Percentiles rank a stretch among this genome's conserved stretches.
These are phyloP conservation scores for Spodoptera frugiperda DNA, from an alignment of 1,140 invertebrate genomes.

Conservation along the genomic window DNA sequence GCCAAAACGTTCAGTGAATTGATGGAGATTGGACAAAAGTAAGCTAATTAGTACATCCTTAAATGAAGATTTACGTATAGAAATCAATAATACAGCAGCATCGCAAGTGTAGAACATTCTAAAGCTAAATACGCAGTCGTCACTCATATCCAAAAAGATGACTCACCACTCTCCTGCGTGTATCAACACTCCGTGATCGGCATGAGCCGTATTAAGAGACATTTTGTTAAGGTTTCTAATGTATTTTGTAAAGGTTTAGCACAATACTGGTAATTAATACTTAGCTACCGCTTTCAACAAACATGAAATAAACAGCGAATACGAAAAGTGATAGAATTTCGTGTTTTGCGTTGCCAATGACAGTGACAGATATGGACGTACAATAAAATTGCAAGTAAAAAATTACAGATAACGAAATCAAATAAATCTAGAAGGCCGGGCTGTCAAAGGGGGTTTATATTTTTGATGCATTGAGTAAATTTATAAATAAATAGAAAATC, in stretches of 20 bases:
- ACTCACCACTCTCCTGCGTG: constrained; percentile 96
- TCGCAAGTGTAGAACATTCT: constrained; percentile 53
- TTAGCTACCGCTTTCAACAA: constrained; percentile 11
- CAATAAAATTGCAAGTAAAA: no score
- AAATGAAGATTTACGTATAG: not conserved
- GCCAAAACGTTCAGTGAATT: no score
- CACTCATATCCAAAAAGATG: constrained; percentile 48
- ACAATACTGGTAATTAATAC: not conserved
- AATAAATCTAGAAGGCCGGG: no score
- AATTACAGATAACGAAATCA: no score
- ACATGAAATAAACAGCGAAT: constrained; percentile 1
- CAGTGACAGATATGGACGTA: constrained; percentile 5
- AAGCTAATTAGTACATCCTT: no score
- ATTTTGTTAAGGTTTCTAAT: constrained; percentile 85
- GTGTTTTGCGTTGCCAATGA: not conserved
- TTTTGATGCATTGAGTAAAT: no score
- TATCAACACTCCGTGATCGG: constrained; percentile 96
- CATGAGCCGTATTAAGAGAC: constrained; percentile 97
- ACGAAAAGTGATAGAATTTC: not conserved
- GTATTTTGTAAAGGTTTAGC: not conserved
- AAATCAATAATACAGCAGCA: constrained; percentile 23
- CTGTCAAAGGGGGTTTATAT: no score
- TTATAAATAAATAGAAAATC: no score
- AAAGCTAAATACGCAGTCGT: constrained; percentile 35
- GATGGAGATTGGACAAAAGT: no score